Evolutionary conservation across 1,140 invertebrate genomes (phyloP), one percentile per base, ranked within the genome.

Genomic region (Liolophura sinensis): DNA sequence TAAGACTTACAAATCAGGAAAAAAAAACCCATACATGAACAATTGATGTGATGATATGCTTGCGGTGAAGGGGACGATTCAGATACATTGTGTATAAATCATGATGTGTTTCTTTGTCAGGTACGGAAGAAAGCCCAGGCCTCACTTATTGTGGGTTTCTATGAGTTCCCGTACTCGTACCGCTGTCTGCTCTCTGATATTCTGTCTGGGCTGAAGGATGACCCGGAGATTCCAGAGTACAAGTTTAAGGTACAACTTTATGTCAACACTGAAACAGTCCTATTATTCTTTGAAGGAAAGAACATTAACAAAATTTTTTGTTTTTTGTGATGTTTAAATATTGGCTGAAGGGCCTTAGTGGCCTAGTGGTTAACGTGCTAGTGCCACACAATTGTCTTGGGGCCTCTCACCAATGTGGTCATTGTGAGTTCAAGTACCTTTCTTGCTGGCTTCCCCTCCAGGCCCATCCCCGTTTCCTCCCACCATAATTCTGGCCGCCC

Each of bases 101-200:
- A 40, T 25, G 12, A 22, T 18, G n/a, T 24, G 27, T 24, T 59
- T 16, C 31, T 48, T 71, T 85, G 81, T 27, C 68, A 89, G 88
- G 88, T 90, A 16, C 84, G 92, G 69, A 85, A 82, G 16, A 82
- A 80, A 61, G 89, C 91, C 20, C 92, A 94, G 82, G 69, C 72
- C 12, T 85, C 87, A 68, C 77, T 92, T n/a, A 87, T 85, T 54
- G 70, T 75, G 74, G 80, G 78, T 74, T 81, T 87, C 69, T 72
- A 82, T 67, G 78, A 79, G 60, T 91, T 88, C 78, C 85, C 89
- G 3, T 89, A 88, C 75, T 89, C 90, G 1, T 90, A 89, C 76
- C 82, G 80, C 16, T 70, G 88, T 7, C 70, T 93, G 14, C 71
- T 90, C 18, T 86, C 89, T 14, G 78, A 87, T 50, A 78, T 94